Conservation (phyloP, 2,113 vertebrate species). For the Lichenostomus cassidix region DNA sequence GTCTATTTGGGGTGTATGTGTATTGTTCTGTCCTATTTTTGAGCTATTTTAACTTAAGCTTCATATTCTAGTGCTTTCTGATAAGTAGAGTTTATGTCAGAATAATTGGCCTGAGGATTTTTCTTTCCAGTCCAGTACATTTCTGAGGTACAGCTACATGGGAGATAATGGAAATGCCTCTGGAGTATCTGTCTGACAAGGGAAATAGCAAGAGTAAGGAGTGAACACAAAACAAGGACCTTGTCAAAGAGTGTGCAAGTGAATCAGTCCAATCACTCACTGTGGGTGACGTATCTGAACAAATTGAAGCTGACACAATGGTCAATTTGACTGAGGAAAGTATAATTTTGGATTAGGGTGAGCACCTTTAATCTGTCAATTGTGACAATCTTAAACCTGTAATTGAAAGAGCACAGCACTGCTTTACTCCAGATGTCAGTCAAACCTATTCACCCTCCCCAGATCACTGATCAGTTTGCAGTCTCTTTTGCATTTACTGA, state of each 20-base stretch:
- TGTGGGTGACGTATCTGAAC: neutral
- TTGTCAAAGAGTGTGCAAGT: slow-evolving; percentile 21
- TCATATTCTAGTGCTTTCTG: slow-evolving; percentile 57
- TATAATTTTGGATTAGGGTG: slow-evolving; percentile 48
- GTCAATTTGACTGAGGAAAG: slow-evolving; percentile 42
- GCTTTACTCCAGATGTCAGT: slow-evolving; percentile 14
- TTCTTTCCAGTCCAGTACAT: slow-evolving; percentile 58
- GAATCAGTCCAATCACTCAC: slow-evolving; percentile 34
- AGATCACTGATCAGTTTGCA: slow-evolving; percentile 25
- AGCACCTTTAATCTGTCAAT: slow-evolving; percentile 55
- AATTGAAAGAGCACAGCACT: slow-evolving; percentile 38
- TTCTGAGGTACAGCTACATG: slow-evolving; percentile 50
- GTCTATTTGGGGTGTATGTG: neutral
- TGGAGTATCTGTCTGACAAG: slow-evolving; percentile 50
- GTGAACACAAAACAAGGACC: slow-evolving; percentile 43
- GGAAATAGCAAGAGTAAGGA: slow-evolving; percentile 10
- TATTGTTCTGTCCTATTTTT: slow-evolving; percentile 10
- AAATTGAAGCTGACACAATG: slow-evolving; percentile 25
- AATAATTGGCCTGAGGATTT: slow-evolving; percentile 56
- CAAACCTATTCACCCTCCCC: neutral
- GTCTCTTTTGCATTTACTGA: slow-evolving; percentile 10
- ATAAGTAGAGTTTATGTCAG: slow-evolving; percentile 64
- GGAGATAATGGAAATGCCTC: slow-evolving; percentile 51
- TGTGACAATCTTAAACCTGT: slow-evolving; percentile 37
- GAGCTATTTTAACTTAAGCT: slow-evolving; percentile 47